Evolutionary conservation across 2,888 invertebrate genomes (phyloP), one percentile per base, ranked within the genome.

Genomic region (Leucophenga maculata): DNA sequence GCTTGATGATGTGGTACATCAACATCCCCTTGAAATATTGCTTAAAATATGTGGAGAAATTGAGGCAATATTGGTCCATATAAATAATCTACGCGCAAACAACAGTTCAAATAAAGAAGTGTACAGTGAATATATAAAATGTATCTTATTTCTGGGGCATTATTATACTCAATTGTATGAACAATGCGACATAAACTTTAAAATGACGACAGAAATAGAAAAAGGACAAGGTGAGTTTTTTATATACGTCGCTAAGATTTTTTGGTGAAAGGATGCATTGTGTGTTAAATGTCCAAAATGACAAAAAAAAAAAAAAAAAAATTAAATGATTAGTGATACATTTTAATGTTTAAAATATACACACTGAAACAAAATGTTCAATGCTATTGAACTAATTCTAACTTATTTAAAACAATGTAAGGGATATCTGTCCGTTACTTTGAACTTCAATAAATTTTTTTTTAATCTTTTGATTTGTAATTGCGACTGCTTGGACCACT

Each of bases 131-230:
- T 73, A 20, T 59, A 48, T 14, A 69, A 32, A 76, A 76, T 64
- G 69, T 76, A 65, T 69, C n/a, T 76, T 84, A 74, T 68, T 74
- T 64, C 73, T 85, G 71, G 75, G 77, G 14, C 74, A 77, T 55
- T 70, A 69, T 32, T 78, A 82, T 70, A 75, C 77, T 70, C 78
- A 75, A 52, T 69, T 85, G 1, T 80, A 81, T 62, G 84, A 85
- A 60, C 81, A 84, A 68, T 85, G 84, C 57, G 77, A 77, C 46
- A 70, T 78, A 60, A 78, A 86, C 69, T 81, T 77, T 48, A 80
- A 82, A 71, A 80, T 79, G 0, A 82, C 85, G 8, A 83, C 83
- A 9, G 83, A 84, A 67, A 80, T 86, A 70, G 84, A 78, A 57
- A 84, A 85, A 67, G 84, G 79, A 0, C 77, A 85, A 73, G 84